Evolutionary conservation across 2,888 invertebrate genomes (phyloP), one percentile per base, ranked within the genome.

Genomic region (Himalopsyche anomala): DNA sequence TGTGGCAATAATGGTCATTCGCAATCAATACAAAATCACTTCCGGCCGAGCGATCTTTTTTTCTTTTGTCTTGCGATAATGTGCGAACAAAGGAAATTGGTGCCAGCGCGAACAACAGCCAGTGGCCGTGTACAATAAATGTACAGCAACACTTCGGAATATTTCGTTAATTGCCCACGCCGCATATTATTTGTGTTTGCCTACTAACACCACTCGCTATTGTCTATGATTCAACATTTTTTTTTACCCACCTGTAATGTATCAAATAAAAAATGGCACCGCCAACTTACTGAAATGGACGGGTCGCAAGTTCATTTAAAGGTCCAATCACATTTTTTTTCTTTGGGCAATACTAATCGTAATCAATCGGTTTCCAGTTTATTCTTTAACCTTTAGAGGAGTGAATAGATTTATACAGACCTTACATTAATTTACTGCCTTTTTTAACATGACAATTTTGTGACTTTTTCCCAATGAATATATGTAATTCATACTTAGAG

Each of bases 21-120:
- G 62, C 62, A 62, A 62, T 62, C 62, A 62, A 62, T 62, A 62
- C 28, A 11, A 62, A 62, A 62, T 62, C 62, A 62, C 62, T 62
- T 62, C 62, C 62, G 62, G 62, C 62, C 51, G 51, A 19, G 62
- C 62, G 62, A 62, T 62, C 28, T 62, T 51, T 28, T 28, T 56
- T 62, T 62, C 62, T 28, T 62, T 62, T 62, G 62, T 62, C 5
- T 62, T 15, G 28, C 62, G 62, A 62, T 62, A 62, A 62, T 62
- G 62, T 62, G 62, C 19, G 62, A 62, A 62, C 62, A 62, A 62
- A 62, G 62, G 19, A 62, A 62, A 62, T 62, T 62, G 62, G 28
- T 62, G 28, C 62, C 28, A 8, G 62, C 62, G 62, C 11, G 2
- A 62, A 62, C 62, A 28, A 62, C 62, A 19, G 62, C 19, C 15